Conservation (phyloP, 2,797 vertebrate genomes). For the Heteromormyrus szaboi region DNA sequence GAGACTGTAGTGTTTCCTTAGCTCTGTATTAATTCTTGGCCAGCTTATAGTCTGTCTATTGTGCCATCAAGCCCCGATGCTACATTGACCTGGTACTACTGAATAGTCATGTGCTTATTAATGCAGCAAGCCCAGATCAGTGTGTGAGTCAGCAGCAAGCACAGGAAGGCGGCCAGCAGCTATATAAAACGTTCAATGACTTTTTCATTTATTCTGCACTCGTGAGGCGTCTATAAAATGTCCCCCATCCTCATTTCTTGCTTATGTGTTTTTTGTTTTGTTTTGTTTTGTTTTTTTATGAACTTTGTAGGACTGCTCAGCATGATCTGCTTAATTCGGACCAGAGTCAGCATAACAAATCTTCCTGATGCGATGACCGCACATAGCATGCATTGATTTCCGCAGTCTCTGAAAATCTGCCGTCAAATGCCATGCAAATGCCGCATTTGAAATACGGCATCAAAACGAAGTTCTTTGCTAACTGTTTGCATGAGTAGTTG, state of each 20-base stretch:
- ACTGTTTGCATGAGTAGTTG: not conserved
- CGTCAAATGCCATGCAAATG: not conserved
- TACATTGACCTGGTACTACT: not conserved
- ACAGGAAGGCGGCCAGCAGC: not conserved
- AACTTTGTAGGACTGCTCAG: conserved; percentile 1
- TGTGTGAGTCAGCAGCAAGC: not conserved
- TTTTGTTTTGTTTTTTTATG: not conserved
- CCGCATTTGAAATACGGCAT: not conserved
- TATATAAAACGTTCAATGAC: not conserved
- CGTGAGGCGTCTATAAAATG: not conserved
- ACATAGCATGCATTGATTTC: not conserved
- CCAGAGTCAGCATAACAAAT: not conserved
- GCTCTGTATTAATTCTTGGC: not conserved
- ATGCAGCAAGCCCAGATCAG: not conserved
- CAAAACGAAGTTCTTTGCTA: not conserved
- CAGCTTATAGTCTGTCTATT: not conserved
- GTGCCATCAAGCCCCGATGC: not conserved
- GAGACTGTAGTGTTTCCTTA: not conserved
- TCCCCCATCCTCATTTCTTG: not conserved
- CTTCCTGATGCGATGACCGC: not conserved
- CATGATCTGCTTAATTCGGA: not conserved
- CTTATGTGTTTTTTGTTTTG: not conserved
- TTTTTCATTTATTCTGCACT: not conserved
- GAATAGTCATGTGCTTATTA: not conserved
- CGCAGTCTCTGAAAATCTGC: not conserved